Conservation (phyloP, 2,888 invertebrate genomes). For the Scaptomyza caliginosa region DNA sequence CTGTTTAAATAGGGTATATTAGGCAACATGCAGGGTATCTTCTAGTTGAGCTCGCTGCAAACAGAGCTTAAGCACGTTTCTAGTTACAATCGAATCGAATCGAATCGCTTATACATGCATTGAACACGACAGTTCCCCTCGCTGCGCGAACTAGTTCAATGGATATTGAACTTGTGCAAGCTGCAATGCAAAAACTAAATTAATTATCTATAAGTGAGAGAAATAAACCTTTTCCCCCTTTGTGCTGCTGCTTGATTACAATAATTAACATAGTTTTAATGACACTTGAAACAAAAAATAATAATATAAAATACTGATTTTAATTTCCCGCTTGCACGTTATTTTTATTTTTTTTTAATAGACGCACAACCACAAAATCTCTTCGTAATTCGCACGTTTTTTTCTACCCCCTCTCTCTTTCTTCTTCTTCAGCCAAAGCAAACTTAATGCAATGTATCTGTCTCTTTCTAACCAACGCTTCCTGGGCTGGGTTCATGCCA, state of each 20-base stretch:
- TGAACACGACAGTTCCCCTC: neutral
- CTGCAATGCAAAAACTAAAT: constrained; percentile 1
- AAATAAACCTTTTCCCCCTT: neutral
- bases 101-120: constrained; percentile 2
- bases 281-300: constrained; percentile 15
- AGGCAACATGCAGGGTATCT: neutral
- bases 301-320: constrained; percentile 16
- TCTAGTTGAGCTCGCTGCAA: neutral
- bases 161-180: neutral
- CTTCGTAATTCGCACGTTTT: neutral
- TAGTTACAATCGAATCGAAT: neutral
- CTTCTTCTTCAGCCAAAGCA: constrained; percentile 31
- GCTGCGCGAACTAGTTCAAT: constrained; percentile 24
- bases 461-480: neutral
- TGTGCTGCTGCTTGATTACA: constrained; percentile 34
- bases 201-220: constrained; percentile 11
- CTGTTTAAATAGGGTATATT: neutral
- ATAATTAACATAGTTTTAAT: constrained; percentile 64
- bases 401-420: constrained; percentile 4
- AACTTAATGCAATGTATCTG: constrained; percentile 15
- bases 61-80: neutral
- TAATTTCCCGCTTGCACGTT: neutral
- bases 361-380: constrained; percentile 1
- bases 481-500: constrained; percentile 30
- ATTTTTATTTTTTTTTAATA: neutral